Evolutionary conservation across 2,888 invertebrate species (phyloP), one percentile per base, ranked within the genome.

Genomic region (Keiferia lycopersicella): DNA sequence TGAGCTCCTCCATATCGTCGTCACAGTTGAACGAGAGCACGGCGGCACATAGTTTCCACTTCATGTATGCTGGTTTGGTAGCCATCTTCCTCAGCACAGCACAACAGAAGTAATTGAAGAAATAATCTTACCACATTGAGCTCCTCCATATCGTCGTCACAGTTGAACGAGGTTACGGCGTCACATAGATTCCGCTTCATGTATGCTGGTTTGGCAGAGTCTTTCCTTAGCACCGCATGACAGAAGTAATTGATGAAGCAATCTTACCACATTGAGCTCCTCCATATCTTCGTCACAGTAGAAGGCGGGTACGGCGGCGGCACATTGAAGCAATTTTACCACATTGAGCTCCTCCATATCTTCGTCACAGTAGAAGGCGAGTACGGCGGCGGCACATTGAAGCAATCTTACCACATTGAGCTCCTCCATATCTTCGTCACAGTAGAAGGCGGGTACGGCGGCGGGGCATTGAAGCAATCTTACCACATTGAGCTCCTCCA

Each of bases 81-180:
- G 61, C 34, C 48, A 48, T 38, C 14, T 39, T 39, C 1, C 1
- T 58, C 12, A 20, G 14, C 20, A 8, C 59, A 14, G n/a, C 16
- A n/a, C n/a, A 14, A 14, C 1, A 10, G 26, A 0, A 53, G 11
- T n/a, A n/a, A n/a, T n/a, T n/a, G n/a, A n/a, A n/a, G n/a, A 1
- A 50, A 3, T 3, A 56, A 11, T 71, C 83, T 79, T 78, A 91
- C 91, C 72, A 88, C 91, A 81, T 89, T n/a, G n/a, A 91, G 80
- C 76, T 91, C 91, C 73, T 91, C 91, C 91, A 91, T 91, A 16
- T 87, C 89, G 84, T 81, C 83, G 66, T 90, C 90, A 80, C 89
- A 90, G 68, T 80, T 82, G 75, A 86, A 88, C 0, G 86, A 75
- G 58, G 85, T 80, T n/a, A 80, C 69, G n/a, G 68, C 71, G 72